Base-by-base conservation (phyloP, 2,888 invertebrate species). In the Pandemis corylana region DNA sequence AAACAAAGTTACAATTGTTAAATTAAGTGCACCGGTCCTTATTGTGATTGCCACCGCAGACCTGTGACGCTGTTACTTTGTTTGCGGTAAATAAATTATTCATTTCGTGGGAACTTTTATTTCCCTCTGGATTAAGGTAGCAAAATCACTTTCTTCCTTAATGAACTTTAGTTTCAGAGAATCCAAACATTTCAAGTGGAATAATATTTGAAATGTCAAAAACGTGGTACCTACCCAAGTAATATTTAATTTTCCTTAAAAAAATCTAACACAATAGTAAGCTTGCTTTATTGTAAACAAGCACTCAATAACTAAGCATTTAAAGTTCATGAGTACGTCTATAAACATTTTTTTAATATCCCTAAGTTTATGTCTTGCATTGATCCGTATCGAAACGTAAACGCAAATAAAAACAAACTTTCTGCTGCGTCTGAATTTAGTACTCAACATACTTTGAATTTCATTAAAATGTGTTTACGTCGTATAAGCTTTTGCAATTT, bases 91-190 rank as follows among this genome's bases (percentile, higher is more conserved):
- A 15, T 53, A 67, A 63, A 36, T 53, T 46, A 62, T 68, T 72
- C 44, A 63, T 44, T 63, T 53, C 20, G 36, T 12, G 62, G 59
- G 5, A 63, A 72, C 51, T 62, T 67, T 67, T 71, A 67, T 72
- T 72, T 62, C 42, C 72, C 72, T 62, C 42, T 67, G 51, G 67
- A 67, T 28, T 7, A 65, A 49, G 65, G 62, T 72, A n/a, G 44
- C 12, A 53, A 62, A 44, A 51, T 56, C 12, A 66, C 10, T 66
- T 65, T 56, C 15, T 51, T 51, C 20, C n/a, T 53, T 44, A 61
- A 49, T 65, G 44, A 44, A 46, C 20, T 20, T 51, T 42, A 42
- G 51, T 53, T 62, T 59, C 56, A 59, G 5, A 59, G 20, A 59
- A 59, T 5, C 10, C 59, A 28, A 28, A 59, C 5, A 20, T 28